Evolutionary conservation across 2,888 invertebrate species (phyloP), one percentile per base, ranked within the genome.

Genomic region (Dendrolimus houi): DNA sequence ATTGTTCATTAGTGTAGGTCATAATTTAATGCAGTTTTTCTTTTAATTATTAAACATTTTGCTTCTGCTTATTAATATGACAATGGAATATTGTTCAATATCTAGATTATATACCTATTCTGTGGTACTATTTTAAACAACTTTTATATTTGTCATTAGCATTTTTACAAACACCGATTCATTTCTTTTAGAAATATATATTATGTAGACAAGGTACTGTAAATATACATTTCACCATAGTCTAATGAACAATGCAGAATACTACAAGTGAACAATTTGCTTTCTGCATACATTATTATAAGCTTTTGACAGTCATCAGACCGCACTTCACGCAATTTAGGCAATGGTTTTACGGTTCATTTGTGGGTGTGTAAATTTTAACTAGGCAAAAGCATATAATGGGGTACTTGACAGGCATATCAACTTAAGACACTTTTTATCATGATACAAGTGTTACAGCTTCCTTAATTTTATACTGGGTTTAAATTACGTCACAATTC

Each of bases 51-150:
- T 81, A 85, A 83, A 87, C 87, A 86, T 86, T 87, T 87, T 85
- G 82, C 80, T 83, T 87, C 83, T 85, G 87, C 83, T 88, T 90
- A 88, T 84, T 87, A 79, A 87, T 88, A 90, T 88, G 89, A 89
- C 89, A 89, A 89, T 90, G 90, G 90, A 90, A 90, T 90, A 90
- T 87, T 88, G 86, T 86, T 88, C 82, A 85, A 84, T 85, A 87
- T 85, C 86, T 89, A 89, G 84, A 87, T 87, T 86, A 85, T 79
- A 81, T 81, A 85, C 82, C 83, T 87, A 85, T 85, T 83, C 83
- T 84, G 87, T 85, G 87, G 78, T 72, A 85, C 82, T 84, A 87
- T 81, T 85, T 89, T 90, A 90, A 89, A 90, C 90, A 90, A 90
- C 90, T 90, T 90, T 90, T 90, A 90, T 90, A 89, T 89, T 88